Conservation (phyloP, 2,797 vertebrate genomes). For the Sorex maritimensis region DNA sequence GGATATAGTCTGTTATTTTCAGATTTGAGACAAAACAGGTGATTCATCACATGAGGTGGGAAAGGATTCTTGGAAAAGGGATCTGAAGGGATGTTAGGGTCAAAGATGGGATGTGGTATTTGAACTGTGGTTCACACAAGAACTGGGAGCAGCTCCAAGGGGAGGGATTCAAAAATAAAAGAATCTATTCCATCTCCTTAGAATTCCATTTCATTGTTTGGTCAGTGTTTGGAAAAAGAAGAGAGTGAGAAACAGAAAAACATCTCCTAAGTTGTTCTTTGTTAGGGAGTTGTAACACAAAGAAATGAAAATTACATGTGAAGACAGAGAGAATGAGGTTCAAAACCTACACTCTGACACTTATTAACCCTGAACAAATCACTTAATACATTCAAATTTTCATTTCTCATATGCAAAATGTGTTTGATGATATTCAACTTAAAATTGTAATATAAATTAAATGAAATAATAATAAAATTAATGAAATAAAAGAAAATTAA, state of each 20-base stretch:
- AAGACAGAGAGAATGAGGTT: neutral
- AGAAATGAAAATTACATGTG: neutral
- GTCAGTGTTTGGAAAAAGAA: slow-evolving; percentile 65
- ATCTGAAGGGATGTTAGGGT: slow-evolving; percentile 77
- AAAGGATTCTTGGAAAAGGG: slow-evolving; percentile 75
- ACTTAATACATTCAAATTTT: neutral
- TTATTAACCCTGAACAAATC: slow-evolving; percentile 10
- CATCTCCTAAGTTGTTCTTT: slow-evolving; percentile 5
- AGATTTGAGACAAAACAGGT: slow-evolving; percentile 70
- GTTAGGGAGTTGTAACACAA: neutral
- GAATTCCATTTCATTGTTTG: slow-evolving; percentile 76
- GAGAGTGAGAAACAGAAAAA: neutral
- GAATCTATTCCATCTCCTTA: slow-evolving; percentile 70
- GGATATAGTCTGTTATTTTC: slow-evolving; percentile 44
- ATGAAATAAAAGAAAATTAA: too few relatives aligned
- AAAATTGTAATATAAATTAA: neutral
- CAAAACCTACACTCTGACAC: neutral
- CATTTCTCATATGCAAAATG: slow-evolving; percentile 33
- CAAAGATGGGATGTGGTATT: slow-evolving; percentile 73
- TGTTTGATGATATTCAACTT: neutral
- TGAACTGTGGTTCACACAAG: slow-evolving; percentile 66
- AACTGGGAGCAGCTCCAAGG: slow-evolving; percentile 80
- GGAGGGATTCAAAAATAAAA: slow-evolving; percentile 72
- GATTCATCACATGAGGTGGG: slow-evolving; percentile 65
- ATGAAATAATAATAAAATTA: too few relatives aligned